Base-by-base conservation (phyloP, 1,140 invertebrate species). In the Olivierus martensii region DNA sequence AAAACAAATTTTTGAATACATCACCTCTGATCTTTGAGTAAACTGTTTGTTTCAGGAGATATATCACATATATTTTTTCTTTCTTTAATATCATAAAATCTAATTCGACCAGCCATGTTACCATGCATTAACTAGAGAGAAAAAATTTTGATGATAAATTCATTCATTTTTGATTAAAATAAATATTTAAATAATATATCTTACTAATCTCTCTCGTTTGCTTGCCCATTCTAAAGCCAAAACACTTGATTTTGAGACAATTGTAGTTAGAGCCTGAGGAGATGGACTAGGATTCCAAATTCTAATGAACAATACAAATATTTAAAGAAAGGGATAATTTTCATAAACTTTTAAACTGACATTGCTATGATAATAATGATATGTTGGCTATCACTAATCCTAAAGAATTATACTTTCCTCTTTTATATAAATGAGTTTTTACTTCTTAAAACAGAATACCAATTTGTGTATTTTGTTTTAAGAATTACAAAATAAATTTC, bases 141-240 rank as follows among this genome's bases (percentile, higher is more conserved):
- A 17, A 43, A 43, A 43, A 17, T 10, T 49, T 51, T 12, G 51
- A 52, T 42, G 10, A 43, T 43, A 7, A 39, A 39, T 39, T 17
- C 12, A 39, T 39, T 17, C 12, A 17, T 12, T 39, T 39, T 39
- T 39, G 17, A 39, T 39, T 12, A 39, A 39, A 17, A 39, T 12
- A 17, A n/a, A n/a, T n/a, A n/a, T n/a, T n/a, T 39, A 12, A 39
- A 39, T 12, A 39, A 17, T 12, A 39, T 17, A 18, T 59, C 60
- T 53, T 59, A 71, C 68, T 59, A 69, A 77, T 59, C 78, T 69
- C 62, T 81, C 79, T 49, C 77, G 76, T 59, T 77, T 80, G 15
- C 70, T 74, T 36, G 79, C 73, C 79, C 79, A 82, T 53, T 80
- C 78, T 35, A 81, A 60, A 3, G 78, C 75, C 11, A 77, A 70